phyloP scores from a whole-genome alignment of 1,140 invertebrate genomes.

The Drosophila kikkawai region DNA sequence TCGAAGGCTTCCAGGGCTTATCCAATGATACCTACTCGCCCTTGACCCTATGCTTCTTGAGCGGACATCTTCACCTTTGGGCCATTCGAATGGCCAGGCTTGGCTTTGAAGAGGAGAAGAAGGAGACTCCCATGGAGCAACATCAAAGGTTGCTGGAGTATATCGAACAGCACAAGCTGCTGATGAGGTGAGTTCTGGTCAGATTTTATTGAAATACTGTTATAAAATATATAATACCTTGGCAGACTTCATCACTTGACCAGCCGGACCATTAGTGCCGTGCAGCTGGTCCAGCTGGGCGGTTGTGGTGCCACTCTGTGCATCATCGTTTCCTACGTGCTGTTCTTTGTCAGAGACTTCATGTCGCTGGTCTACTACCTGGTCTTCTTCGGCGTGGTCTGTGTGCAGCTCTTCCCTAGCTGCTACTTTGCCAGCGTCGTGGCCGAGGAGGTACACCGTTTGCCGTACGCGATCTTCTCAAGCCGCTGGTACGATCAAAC shows the following conservation, averaged over 20 bases:
- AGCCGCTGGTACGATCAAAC: conserved; percentile 59
- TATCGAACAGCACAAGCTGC: conserved; percentile 47
- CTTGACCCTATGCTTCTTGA: conserved; percentile 46
- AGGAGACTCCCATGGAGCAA: background rate
- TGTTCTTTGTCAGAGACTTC: conserved; percentile 59
- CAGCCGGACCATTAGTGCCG: conserved; percentile 31
- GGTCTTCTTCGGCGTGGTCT: conserved; percentile 43
- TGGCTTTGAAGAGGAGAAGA: conserved; percentile 11
- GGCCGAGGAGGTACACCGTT: conserved; percentile 35
- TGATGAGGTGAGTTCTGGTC: conserved; percentile 41
- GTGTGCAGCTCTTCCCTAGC: conserved; percentile 67
- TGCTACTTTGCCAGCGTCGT: conserved; percentile 73
- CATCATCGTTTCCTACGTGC: conserved; percentile 54
- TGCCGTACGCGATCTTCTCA: conserved; percentile 71
- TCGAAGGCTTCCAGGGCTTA: conserved; percentile 37
- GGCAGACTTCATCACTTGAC: conserved; percentile 44
- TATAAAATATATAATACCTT: background rate
- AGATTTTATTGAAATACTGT: accelerated
- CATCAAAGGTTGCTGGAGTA: conserved; percentile 19
- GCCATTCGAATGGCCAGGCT: conserved; percentile 38
- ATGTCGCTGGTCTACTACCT: conserved; percentile 52
- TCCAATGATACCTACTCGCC: conserved; percentile 50
- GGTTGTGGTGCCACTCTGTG: conserved; percentile 63
- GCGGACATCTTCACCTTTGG: conserved; percentile 54
- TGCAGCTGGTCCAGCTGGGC: conserved; percentile 54